Base-by-base conservation (phyloP, 2,113 vertebrate species). In the Mormyrus iriodes region DNA sequence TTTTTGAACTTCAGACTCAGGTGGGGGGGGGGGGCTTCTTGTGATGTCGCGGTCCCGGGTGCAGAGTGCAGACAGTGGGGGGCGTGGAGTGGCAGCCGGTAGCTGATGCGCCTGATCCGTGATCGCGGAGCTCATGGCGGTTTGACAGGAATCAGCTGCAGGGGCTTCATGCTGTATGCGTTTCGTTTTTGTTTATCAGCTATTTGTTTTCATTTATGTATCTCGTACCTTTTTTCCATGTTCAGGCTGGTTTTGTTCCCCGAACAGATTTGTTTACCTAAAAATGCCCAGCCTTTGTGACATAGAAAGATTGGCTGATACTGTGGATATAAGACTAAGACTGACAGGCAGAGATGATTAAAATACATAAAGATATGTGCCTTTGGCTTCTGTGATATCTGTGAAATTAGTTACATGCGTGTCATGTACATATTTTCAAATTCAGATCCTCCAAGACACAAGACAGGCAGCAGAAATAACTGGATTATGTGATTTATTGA, bases 141-240 rank as follows among this genome's bases (percentile, higher is more conserved):
- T 10, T 53, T 27, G 85, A 52, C 24, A 19, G 49, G n/a, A 53
- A 31, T 53, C 12, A n/a, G 27, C 13, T 10, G 46, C 73, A 39
- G n/a, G 24, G 42, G 58, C 88, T 89, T 52, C 53, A 39, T 21
- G n/a, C 69, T 39, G 69, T 39, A 5, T 76, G 27, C 17, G 3
- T 58, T 58, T 84, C 48, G 31, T 87, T 87, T 35, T 76, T 76
- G 10, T 86, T 4, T n/a, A 31, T 35, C 21, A 4, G 3, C n/a
- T 6, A 51, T 61, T 87, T 87, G 86, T 87, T 87, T 87, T 87
- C 17, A 13, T 87, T 58, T 87, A 55, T 53, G 17, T n/a, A 27
- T 55, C 52, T 87, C 15, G 39, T 58, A 44, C 52, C 39, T 61
- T 61, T 61, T 46, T 87, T 44, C 21, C 21, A 3, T 35, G 6